phyloP scores from a whole-genome alignment of 2,888 invertebrate genomes.

The Atethmia centrago region DNA sequence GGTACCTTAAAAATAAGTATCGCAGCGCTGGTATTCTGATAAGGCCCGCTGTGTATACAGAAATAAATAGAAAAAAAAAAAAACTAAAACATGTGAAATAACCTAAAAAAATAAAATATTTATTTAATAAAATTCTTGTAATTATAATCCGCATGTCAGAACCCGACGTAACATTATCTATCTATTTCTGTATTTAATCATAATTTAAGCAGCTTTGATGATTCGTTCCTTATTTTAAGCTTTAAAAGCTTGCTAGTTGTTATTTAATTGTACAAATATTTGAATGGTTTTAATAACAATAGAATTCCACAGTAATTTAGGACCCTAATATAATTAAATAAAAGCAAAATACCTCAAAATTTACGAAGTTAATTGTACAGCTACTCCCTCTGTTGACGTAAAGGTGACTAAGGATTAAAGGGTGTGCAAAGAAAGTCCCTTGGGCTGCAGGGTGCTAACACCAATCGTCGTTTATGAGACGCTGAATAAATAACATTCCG shows the following conservation, averaged over 20 bases:
- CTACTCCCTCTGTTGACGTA: conserved; percentile 11
- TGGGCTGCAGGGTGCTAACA: background rate
- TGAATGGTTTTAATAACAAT: background rate
- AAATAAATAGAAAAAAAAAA: too few species aligned
- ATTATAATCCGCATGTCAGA: too few species aligned
- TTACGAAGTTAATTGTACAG: background rate
- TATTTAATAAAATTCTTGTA: too few species aligned
- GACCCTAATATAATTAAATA: conserved; percentile 1
- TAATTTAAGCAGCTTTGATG: background rate
- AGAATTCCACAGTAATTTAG: background rate
- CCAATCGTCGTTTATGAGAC: background rate
- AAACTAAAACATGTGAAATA: too few species aligned
- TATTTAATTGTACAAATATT: background rate
- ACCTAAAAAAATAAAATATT: too few species aligned
- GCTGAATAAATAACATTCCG: conserved; percentile 7
- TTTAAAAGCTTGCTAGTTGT: background rate
- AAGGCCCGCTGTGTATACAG: too few species aligned
- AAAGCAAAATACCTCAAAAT: conserved; percentile 2
- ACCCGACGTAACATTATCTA: too few species aligned
- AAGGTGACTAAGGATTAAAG: conserved; percentile 18
- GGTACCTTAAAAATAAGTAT: too few species aligned
- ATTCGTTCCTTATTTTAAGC: background rate
- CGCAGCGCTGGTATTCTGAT: too few species aligned
- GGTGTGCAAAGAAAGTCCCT: background rate
- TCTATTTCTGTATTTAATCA: background rate